Conservation (phyloP, 2,113 vertebrate genomes). For the Campylomormyrus tamandua region DNA sequence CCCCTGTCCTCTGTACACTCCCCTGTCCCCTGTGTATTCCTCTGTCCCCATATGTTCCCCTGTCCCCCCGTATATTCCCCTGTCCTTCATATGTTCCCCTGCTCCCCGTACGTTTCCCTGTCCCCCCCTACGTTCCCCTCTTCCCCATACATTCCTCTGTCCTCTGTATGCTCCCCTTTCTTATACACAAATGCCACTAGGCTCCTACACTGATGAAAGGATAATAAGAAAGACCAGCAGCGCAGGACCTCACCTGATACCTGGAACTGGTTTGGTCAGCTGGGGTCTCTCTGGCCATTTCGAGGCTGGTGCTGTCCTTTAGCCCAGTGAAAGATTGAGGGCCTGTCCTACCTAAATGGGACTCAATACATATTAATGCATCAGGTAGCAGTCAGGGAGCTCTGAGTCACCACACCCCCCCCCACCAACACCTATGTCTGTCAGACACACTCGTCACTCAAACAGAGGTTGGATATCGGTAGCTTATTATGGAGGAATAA, state of each 20-base stretch:
- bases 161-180: neutral
- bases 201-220: slow-evolving; percentile 41
- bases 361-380: slow-evolving; percentile 46
- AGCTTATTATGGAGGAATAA: neutral
- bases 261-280: slow-evolving; percentile 30
- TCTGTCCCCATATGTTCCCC: neutral
- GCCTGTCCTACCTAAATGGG: slow-evolving; percentile 23
- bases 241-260: slow-evolving; percentile 27
- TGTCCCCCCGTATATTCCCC: neutral
- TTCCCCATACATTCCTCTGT: neutral
- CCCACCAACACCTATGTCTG: slow-evolving; percentile 49
- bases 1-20: neutral
- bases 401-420: slow-evolving; percentile 40
- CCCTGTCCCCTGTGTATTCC: too few relatives aligned
- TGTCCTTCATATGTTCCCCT: neutral
- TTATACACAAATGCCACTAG: slow-evolving; percentile 22
- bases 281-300: slow-evolving; percentile 27
- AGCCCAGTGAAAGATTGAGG: slow-evolving; percentile 32
- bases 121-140: neutral
- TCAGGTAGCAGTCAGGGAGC: slow-evolving; percentile 51
- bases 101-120: neutral
- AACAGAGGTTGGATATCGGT: neutral
- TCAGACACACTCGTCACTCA: slow-evolving; percentile 55
- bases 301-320: slow-evolving; percentile 44
- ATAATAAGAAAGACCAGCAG: slow-evolving; percentile 40